Evolutionary conservation across 2,113 vertebrate genomes (phyloP).

Genomic region (Egretta garzetta): DNA sequence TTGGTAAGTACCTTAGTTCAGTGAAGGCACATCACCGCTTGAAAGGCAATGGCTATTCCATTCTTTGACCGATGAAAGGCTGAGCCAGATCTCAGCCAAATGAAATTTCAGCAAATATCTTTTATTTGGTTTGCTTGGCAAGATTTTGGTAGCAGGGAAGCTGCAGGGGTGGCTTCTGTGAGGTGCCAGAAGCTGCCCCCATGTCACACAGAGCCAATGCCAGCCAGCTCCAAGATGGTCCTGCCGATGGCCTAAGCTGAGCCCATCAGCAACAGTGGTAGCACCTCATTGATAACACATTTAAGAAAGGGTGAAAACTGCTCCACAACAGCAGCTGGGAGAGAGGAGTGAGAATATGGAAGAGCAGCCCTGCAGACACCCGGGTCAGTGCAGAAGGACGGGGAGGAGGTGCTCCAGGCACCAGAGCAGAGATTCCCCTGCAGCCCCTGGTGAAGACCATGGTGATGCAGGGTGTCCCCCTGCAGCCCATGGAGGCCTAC

Average conservation of each 20-base stretch:
- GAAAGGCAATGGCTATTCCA: neutral
- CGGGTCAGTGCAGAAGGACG: neutral
- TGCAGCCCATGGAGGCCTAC: neutral
- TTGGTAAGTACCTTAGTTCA: neutral
- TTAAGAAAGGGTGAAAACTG: neutral
- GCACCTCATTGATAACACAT: neutral
- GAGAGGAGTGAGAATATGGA: neutral
- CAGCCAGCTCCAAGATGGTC: neutral
- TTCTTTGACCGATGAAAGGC: neutral
- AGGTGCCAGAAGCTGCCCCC: neutral
- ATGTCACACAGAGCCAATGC: neutral
- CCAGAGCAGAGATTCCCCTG: neutral
- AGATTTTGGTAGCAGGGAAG: neutral
- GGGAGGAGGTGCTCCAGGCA: neutral
- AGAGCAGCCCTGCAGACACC: neutral
- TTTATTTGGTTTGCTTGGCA: neutral
- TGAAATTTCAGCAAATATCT: neutral
- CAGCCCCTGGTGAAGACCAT: neutral
- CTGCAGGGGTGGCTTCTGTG: neutral
- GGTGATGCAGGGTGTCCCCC: neutral
- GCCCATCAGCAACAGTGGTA: rapidly evolving
- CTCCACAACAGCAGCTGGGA: neutral
- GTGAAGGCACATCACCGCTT: neutral
- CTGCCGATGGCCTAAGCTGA: neutral
- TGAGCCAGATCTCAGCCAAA: neutral